Conservation (phyloP, 2,113 vertebrate genomes). For the Chinchilla lanigera region DNA sequence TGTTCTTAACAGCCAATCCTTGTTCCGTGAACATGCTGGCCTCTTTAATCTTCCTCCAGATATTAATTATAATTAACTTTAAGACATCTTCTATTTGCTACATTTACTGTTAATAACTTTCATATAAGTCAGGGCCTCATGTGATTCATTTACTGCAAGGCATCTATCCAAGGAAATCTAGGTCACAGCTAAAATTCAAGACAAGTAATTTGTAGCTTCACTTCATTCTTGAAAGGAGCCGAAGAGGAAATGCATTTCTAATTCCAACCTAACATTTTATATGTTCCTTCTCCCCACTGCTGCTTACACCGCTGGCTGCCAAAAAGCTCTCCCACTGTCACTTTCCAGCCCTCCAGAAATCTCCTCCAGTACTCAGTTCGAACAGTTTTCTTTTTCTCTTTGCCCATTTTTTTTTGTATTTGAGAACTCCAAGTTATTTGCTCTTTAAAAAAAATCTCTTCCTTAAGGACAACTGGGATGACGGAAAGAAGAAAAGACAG, state of each 20-base stretch:
- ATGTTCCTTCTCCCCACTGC: conserved; percentile 6
- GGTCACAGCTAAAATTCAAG: conserved; percentile 67
- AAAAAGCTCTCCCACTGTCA: conserved; percentile 4
- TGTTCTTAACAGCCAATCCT: conserved; percentile 42
- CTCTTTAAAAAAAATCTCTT: not conserved
- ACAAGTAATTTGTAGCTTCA: conserved; percentile 72
- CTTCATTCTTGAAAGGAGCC: conserved; percentile 68
- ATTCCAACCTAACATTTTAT: conserved; percentile 57
- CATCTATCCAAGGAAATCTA: conserved; percentile 74
- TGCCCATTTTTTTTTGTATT: not conserved
- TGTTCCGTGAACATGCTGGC: conserved; percentile 37
- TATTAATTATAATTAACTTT: conserved; percentile 52
- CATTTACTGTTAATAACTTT: conserved; percentile 57
- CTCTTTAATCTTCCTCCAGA: conserved; percentile 56
- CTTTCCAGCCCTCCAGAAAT: not conserved
- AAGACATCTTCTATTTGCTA: conserved; percentile 51
- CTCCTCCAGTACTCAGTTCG: not conserved
- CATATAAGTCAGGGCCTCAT: conserved; percentile 54
- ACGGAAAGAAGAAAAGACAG: too few species aligned
- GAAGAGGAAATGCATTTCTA: conserved; percentile 72
- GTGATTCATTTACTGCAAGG: conserved; percentile 66
- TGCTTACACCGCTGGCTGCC: not conserved
- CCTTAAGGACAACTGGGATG: too few species aligned
- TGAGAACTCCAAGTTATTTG: not conserved
- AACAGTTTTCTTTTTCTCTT: not conserved